Evolutionary conservation across 2,113 vertebrate genomes (phyloP).

Genomic region (Passer montanus): DNA sequence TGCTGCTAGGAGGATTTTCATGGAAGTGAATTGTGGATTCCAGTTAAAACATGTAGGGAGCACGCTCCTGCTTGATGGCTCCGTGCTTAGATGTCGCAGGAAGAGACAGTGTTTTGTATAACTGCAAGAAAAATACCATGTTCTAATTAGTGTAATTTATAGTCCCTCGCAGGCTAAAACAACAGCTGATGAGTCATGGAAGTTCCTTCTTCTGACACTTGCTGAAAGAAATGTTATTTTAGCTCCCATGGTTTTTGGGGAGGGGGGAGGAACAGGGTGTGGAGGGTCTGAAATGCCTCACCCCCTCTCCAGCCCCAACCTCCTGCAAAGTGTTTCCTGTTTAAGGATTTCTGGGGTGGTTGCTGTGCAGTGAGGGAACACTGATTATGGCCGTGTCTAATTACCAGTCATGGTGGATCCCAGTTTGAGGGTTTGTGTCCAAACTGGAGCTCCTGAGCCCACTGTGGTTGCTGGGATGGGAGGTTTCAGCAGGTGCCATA

Average conservation of each 20-base stretch:
- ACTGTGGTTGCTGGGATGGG: background rate
- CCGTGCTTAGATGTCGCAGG: constrained; percentile 44
- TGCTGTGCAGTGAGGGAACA: background rate
- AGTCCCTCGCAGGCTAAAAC: constrained; percentile 61
- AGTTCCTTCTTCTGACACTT: constrained; percentile 49
- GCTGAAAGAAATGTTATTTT: constrained; percentile 60
- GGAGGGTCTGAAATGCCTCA: background rate
- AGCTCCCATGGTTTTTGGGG: background rate
- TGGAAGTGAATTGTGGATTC: constrained; percentile 5
- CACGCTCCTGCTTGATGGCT: constrained; percentile 29
- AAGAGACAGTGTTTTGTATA: constrained; percentile 59
- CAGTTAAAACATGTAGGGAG: constrained; percentile 26
- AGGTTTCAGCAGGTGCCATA: background rate
- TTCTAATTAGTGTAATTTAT: constrained; percentile 70
- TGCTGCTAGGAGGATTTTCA: constrained; percentile 50
- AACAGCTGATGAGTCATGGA: constrained; percentile 65
- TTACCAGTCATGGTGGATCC: background rate
- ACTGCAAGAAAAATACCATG: constrained; percentile 62
- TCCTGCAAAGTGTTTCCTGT: background rate
- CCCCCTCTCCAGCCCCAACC: background rate
- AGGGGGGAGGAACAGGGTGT: background rate
- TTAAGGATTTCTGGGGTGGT: background rate
- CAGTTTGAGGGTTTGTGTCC: no score
- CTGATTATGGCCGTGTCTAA: background rate
- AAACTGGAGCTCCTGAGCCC: background rate